Evolutionary conservation across 1,140 invertebrate species (phyloP), one percentile per base, ranked within the genome.

Genomic region (Neoseiulus cucumeris): DNA sequence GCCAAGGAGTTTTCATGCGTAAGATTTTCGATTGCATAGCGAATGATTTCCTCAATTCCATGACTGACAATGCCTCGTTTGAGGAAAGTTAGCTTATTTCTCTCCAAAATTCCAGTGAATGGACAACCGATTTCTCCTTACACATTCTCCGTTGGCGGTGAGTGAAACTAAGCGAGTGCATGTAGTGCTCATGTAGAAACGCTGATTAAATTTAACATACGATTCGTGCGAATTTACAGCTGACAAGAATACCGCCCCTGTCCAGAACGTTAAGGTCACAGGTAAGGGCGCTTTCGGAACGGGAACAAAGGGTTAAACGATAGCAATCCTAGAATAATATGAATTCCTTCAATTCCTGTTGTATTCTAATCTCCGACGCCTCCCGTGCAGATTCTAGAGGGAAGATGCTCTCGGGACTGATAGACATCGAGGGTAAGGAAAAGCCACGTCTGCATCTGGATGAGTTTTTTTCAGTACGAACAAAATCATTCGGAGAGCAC

Each of bases 381-480:
- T 28, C 14, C 17, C 22, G 4, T 20, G 25, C 22, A 59, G 51
- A 59, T 59, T 18, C 33, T 4, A 12, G 51, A 14, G 51, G 51
- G 14, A 25, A 33, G 14, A 25, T 33, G 14, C 51, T 59, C 22
- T 17, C 51, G 14, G 51, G 51, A 59, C 14, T 59, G 51, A 33
- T 59, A 25, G 51, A 59, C 22, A 59, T 59, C 22, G 51, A 59
- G 9, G 51, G 51, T 59, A 25, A 59, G 51, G n/a, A n/a, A n/a
- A n/a, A n/a, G n/a, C n/a, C n/a, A n/a, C n/a, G n/a, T n/a, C n/a
- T n/a, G n/a, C n/a, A n/a, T n/a, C n/a, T n/a, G n/a, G n/a, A n/a
- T n/a, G n/a, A n/a, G n/a, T n/a, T n/a, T n/a, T n/a, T n/a, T n/a
- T n/a, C n/a, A n/a, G n/a, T n/a, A n/a, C n/a, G n/a, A n/a, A n/a